Base-by-base conservation (phyloP, 2,888 invertebrate genomes). In the Eumacrocentrus americanus region DNA sequence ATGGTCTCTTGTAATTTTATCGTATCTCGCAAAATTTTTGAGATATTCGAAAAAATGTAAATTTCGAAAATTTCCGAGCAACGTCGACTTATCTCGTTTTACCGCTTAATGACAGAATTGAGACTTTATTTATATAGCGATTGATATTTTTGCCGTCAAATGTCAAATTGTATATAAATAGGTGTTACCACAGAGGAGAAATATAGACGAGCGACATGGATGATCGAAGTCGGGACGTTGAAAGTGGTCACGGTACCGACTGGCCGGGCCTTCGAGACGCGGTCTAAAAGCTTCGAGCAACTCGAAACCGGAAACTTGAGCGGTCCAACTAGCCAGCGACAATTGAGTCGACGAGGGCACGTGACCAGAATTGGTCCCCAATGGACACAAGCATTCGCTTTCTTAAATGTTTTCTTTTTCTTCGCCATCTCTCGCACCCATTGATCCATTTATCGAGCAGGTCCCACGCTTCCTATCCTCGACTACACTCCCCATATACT, bases 341-440 rank as follows among this genome's bases (percentile, higher is more conserved):
- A 76, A 76, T 77, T 73, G 74, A 76, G 77, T 78, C 71, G 74
- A 72, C 67, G 69, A 58, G 61, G 67, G 70, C 63, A 75, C 77
- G 77, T 77, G 77, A 76, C 72, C 70, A 69, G 76, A 77, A 76
- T 76, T 38, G n/a, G 61, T 67, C 67, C 51, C n/a, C 53, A 46
- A 51, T 59, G 51, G 51, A 56, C 59, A 47, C 59, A 12, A 29
- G 29, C 40, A 12, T 40, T 29, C 58, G 59, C 46, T 47, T 40
- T 48, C 61, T 61, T 63, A 60, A 66, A 57, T 60, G 61, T 62
- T 60, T 61, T 48, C 48, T 57, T 48, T 25, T 52, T 20, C 51
- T 37, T 16, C 9, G 14, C 22, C 25, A 40, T 22, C n/a, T 29
- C n/a, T 38, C 22, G 47, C 34, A 6, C 25, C 16, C 18, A 14